Evolutionary conservation across 2,113 vertebrate genomes (phyloP).

Genomic region (Labeo catla): DNA sequence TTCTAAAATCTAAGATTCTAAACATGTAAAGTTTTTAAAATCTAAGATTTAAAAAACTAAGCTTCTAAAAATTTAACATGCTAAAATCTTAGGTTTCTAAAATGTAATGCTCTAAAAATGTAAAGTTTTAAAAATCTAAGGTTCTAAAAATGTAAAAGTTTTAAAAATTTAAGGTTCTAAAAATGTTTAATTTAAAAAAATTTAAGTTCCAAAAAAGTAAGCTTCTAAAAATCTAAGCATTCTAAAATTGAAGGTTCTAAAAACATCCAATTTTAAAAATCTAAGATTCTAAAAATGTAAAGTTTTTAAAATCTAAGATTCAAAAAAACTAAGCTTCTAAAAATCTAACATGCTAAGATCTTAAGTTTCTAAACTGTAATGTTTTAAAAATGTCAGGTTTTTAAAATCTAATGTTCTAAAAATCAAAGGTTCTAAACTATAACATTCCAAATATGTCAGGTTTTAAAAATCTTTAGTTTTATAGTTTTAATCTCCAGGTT

Average conservation of each 20-base stretch:
- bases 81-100: too few relatives aligned
- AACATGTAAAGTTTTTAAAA: not conserved
- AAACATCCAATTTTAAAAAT: not conserved
- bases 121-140: too few relatives aligned
- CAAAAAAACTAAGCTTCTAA: not conserved
- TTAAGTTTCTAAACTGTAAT: too few relatives aligned
- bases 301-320: not conserved
- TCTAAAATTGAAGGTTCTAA: not conserved
- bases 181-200: not conserved
- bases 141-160: not conserved
- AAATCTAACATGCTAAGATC: too few relatives aligned
- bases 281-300: not conserved
- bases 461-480: too few relatives aligned
- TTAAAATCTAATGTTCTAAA: too few relatives aligned
- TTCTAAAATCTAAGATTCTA: not conserved
- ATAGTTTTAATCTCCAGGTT: too few relatives aligned
- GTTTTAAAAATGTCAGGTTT: too few relatives aligned
- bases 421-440: too few relatives aligned
- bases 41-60: not conserved
- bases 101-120: not conserved
- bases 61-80: too few relatives aligned
- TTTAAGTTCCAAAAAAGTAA: too few relatives aligned
- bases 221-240: not conserved
- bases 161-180: not conserved
- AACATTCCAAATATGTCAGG: too few relatives aligned